Evolutionary conservation across 2,888 invertebrate species (phyloP), one percentile per base, ranked within the genome.

Genomic region (Diaphora mendica): DNA sequence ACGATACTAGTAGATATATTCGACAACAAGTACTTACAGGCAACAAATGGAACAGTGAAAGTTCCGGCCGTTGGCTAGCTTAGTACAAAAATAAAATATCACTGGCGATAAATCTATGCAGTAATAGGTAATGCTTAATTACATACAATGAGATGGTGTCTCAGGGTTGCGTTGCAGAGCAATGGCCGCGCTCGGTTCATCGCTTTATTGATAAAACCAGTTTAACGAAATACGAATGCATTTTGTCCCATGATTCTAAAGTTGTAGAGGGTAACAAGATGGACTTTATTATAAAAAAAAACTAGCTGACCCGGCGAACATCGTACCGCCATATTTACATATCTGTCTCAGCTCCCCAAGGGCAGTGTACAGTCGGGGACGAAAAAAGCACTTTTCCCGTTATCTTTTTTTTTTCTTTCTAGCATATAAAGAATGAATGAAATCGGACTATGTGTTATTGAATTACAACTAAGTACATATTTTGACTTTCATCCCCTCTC

Each of bases 141-240:
- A 39, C n/a, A n/a, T 13, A 65, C 39, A 65, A 33, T 35, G 33
- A 33, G 64, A 80, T 83, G 80, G 51, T 64, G 68, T 74, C 85
- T 72, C 72, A 79, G 81, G 80, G 85, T 85, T 84, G 79, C 81
- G 85, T 85, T 84, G 79, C 81, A 84, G 88, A 87, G 87, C 92
- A 91, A 90, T 86, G 92, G 81, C 92, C 92, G 85, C 89, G 82
- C 78, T 69, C 67, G 73, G 80, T 79, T 80, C 85, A 86, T 82
- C 81, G 81, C 76, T 76, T 86, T 84, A 84, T 82, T 81, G 79
- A 79, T 78, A 82, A 81, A 91, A 93, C 92, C 89, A 82, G 92
- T 93, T 91, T 87, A 80, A 87, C 87, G 77, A 88, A 87, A 88
- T 85, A 82, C 72, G 76, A 76, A 84, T 81, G 44, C 39, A 20